Evolutionary conservation across 2,797 vertebrate species (phyloP).

Genomic region (Gymnothorax javanicus): DNA sequence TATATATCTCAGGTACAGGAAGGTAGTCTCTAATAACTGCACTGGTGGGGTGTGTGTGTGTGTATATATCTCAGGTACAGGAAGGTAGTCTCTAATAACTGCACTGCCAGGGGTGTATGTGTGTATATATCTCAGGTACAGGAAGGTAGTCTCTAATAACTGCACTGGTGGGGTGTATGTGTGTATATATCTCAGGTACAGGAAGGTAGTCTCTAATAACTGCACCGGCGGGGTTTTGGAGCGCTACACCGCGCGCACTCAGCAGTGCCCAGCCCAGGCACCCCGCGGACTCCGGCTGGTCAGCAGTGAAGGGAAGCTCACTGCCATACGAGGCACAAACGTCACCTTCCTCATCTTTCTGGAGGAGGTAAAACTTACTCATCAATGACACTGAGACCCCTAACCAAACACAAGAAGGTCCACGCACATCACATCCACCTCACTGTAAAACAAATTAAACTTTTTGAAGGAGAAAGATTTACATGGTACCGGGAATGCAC

Average conservation of each 20-base stretch:
- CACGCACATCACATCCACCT: too few species aligned
- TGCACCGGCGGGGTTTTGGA: slow-evolving; percentile 89
- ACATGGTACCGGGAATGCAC: too few species aligned
- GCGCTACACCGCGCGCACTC: slow-evolving; percentile 84
- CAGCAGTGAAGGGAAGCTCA: slow-evolving; percentile 85
- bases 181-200: slow-evolving; percentile 73
- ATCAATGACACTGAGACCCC: neutral
- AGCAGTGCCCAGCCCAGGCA: slow-evolving; percentile 85
- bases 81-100: too few species aligned
- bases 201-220: slow-evolving; percentile 97
- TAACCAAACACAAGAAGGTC: neutral
- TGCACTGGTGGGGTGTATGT: slow-evolving; percentile 84
- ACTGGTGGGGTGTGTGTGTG: too few species aligned
- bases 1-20: too few species aligned
- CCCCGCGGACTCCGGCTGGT: slow-evolving; percentile 87
- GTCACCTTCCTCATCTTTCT: slow-evolving; percentile 91
- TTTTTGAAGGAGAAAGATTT: too few species aligned
- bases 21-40: too few species aligned
- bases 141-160: slow-evolving; percentile 96
- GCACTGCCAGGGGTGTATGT: too few species aligned
- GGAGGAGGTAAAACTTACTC: slow-evolving; percentile 80
- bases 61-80: too few species aligned
- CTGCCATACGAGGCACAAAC: slow-evolving; percentile 82
- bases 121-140: neutral
- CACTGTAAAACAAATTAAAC: too few species aligned